Conservation (phyloP, 2,797 vertebrate species). For the Perodicticus potto region DNA sequence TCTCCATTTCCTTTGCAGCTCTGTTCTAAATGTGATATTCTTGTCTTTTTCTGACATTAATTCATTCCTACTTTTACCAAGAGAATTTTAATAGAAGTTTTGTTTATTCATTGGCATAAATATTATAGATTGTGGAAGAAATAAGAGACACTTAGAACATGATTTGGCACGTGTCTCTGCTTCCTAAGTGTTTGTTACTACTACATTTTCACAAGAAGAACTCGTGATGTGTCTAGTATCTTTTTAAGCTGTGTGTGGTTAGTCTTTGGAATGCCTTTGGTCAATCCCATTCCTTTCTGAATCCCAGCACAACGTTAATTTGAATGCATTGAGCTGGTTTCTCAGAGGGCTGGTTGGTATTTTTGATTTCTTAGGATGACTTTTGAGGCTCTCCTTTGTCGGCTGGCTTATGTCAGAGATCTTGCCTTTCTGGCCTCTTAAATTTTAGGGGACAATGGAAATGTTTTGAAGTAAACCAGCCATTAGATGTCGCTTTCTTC, state of each 20-base stretch:
- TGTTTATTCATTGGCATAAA: slow-evolving; percentile 23
- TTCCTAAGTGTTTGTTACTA: background rate
- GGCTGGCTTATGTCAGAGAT: slow-evolving; percentile 1
- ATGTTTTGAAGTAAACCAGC: slow-evolving; percentile 44
- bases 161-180: background rate
- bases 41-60: slow-evolving; percentile 32
- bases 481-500: slow-evolving; percentile 73
- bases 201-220: background rate
- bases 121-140: slow-evolving; percentile 25
- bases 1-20: slow-evolving; percentile 20
- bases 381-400: slow-evolving; percentile 48
- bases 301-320: background rate
- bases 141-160: background rate
- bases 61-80: slow-evolving; percentile 48
- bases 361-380: slow-evolving; percentile 50
- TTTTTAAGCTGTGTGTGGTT: background rate
- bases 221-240: background rate
- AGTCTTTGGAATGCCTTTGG: slow-evolving; percentile 26
- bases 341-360: background rate
- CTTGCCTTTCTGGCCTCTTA: background rate
- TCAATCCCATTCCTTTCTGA: no score
- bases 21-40: slow-evolving; percentile 13
- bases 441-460: background rate
- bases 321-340: background rate
- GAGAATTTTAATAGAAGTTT: slow-evolving; percentile 43